Evolutionary conservation across 2,888 invertebrate species (phyloP).

Genomic region (Zhengitettix transpicula): DNA sequence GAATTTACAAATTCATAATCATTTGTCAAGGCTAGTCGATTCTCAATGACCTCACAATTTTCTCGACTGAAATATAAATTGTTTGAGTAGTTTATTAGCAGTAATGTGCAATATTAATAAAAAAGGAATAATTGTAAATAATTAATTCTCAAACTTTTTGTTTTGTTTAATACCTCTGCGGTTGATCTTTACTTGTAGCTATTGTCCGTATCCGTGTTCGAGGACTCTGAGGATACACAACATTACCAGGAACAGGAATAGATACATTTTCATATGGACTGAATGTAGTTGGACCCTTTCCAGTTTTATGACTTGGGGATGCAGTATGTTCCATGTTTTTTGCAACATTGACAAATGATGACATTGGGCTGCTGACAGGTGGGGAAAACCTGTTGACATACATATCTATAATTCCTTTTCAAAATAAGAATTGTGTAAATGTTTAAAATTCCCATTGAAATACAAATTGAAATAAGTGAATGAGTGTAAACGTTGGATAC

Average conservation of each 20-base stretch:
- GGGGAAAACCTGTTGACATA: neutral
- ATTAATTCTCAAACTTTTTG: neutral
- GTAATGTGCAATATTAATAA: neutral
- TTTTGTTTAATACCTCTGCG: neutral
- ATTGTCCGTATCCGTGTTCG: conserved; percentile 22
- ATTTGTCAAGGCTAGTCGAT: conserved; percentile 30
- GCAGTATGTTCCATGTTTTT: neutral
- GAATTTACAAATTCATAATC: conserved; percentile 26
- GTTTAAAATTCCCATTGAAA: too few relatives aligned
- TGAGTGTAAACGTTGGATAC: too few relatives aligned
- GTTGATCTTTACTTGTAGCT: conserved; percentile 5
- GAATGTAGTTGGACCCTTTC: neutral
- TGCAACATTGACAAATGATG: neutral
- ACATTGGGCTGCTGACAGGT: neutral
- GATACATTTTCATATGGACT: conserved; percentile 23
- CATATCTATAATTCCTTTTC: neutral
- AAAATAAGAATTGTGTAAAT: neutral
- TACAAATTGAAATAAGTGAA: too few relatives aligned
- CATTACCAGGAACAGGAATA: conserved; percentile 12
- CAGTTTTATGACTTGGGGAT: neutral
- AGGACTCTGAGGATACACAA: conserved; percentile 22
- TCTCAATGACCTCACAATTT: conserved; percentile 26
- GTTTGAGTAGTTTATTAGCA: neutral
- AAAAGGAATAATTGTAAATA: neutral
- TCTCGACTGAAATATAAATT: conserved; percentile 16